Evolutionary conservation across 2,113 vertebrate genomes (phyloP).

Genomic region (Rhinichthys klamathensis): DNA sequence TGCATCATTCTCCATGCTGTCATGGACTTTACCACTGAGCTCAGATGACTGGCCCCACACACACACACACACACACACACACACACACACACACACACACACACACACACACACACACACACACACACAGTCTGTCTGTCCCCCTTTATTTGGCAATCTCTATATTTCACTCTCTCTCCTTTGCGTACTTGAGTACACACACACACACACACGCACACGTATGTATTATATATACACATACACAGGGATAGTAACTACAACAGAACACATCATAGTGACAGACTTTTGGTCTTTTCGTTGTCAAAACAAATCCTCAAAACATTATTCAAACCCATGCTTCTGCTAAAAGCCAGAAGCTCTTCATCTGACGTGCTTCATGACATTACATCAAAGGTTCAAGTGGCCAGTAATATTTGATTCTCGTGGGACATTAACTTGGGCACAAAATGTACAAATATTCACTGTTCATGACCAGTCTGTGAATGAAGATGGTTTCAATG

Average conservation of each 20-base stretch:
- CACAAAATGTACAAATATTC: conserved; percentile 9
- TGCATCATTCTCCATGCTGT: conserved; percentile 18
- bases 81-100: too few species aligned
- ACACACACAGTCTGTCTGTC: neutral
- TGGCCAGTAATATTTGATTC: neutral
- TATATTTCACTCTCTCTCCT: too few species aligned
- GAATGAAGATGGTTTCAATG: neutral
- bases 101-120: neutral
- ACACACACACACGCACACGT: neutral
- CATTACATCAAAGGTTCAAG: neutral
- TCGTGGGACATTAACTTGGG: neutral
- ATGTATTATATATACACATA: too few species aligned
- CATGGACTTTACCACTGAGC: neutral
- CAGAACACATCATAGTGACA: conserved; percentile 39
- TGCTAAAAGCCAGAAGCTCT: neutral
- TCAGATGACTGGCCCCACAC: neutral
- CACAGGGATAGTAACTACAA: conserved; percentile 31
- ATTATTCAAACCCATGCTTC: conserved; percentile 19
- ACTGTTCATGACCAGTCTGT: neutral
- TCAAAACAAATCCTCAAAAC: conserved; percentile 46
- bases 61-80: too few species aligned
- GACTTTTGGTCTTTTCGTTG: conserved; percentile 36
- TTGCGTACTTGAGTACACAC: neutral
- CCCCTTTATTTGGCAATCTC: too few species aligned
- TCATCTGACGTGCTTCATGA: neutral